A percentile compares a stretch with the other conserved stretches of the same genome.
phyloP scores from a whole-genome alignment of 1,140 invertebrate genomes.

The Anastatus disparis region DNA sequence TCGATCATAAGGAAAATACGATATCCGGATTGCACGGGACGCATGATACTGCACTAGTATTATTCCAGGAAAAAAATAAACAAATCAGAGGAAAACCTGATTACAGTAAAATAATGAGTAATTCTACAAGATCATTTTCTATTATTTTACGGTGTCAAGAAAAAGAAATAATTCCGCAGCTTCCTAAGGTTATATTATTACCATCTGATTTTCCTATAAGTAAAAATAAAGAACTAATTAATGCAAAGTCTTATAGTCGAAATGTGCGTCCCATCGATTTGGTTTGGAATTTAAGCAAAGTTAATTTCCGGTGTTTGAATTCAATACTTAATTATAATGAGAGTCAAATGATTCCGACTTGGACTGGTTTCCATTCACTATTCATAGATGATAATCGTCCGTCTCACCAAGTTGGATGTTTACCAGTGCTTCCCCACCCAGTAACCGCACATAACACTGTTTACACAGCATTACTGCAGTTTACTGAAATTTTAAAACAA shows the following conservation, averaged over 20 bases:
- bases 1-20: slow-evolving; percentile 30
- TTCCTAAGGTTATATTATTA: background rate
- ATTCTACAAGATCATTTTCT: background rate
- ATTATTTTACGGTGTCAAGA: slow-evolving; percentile 11
- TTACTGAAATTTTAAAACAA: slow-evolving; percentile 18
- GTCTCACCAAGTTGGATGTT: slow-evolving; percentile 3
- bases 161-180: background rate
- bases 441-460: slow-evolving; percentile 30
- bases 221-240: background rate
- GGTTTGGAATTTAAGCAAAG: slow-evolving; percentile 11
- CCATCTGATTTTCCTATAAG: background rate
- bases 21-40: slow-evolving; percentile 30
- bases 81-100: background rate
- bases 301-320: background rate
- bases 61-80: slow-evolving; percentile 25
- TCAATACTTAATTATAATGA: background rate
- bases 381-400: slow-evolving; percentile 14
- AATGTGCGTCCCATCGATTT: slow-evolving; percentile 10
- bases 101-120: background rate
- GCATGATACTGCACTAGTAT: slow-evolving; percentile 38
- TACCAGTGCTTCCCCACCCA: slow-evolving; percentile 19
- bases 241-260: background rate
- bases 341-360: background rate
- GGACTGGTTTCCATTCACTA: slow-evolving; percentile 23
- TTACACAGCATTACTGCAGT: slow-evolving; percentile 29